phyloP scores from a whole-genome alignment of 1,140 invertebrate genomes.

The Zaprionus davidi region DNA sequence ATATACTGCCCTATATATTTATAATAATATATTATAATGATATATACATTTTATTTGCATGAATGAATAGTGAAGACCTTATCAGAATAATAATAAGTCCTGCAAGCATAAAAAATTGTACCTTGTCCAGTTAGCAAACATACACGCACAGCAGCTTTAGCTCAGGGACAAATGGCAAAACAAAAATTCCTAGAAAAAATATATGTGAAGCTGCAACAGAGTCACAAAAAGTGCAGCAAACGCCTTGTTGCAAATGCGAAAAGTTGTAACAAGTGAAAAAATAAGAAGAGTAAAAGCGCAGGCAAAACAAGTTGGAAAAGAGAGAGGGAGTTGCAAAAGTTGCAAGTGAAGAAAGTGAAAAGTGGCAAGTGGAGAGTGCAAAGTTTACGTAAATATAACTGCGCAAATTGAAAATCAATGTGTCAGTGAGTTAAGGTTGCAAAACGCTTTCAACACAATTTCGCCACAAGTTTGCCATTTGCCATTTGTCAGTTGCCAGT shows the following conservation, averaged over 20 bases:
- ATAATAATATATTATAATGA: too few relatives aligned
- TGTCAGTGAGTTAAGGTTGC: conserved; percentile 36
- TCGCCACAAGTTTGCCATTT: not conserved
- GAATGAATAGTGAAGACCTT: too few relatives aligned
- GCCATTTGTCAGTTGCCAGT: not conserved
- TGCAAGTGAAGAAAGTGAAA: conserved; percentile 10
- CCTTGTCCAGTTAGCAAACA: not conserved
- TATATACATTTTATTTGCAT: too few relatives aligned
- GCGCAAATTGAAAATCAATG: conserved; percentile 56
- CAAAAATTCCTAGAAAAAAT: conserved; percentile 28
- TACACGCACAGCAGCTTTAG: not conserved
- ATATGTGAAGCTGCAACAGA: not conserved
- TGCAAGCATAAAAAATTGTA: not conserved
- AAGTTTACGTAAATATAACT: conserved; percentile 55
- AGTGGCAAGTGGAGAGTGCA: conserved; percentile 32
- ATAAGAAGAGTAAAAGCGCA: not conserved
- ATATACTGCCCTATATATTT: too few relatives aligned
- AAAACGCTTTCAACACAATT: conserved; percentile 12
- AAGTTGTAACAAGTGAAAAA: conserved; percentile 25
- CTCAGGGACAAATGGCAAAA: conserved; percentile 29
- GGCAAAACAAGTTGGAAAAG: not conserved
- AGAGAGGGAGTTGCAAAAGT: not conserved
- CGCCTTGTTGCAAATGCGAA: conserved; percentile 41
- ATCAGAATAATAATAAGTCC: too few relatives aligned
- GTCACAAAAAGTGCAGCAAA: conserved; percentile 34